These are phyloP conservation scores for Carollia perspicillata DNA, from an alignment of 2,113 vertebrate species.

Conservation along the genomic window DNA sequence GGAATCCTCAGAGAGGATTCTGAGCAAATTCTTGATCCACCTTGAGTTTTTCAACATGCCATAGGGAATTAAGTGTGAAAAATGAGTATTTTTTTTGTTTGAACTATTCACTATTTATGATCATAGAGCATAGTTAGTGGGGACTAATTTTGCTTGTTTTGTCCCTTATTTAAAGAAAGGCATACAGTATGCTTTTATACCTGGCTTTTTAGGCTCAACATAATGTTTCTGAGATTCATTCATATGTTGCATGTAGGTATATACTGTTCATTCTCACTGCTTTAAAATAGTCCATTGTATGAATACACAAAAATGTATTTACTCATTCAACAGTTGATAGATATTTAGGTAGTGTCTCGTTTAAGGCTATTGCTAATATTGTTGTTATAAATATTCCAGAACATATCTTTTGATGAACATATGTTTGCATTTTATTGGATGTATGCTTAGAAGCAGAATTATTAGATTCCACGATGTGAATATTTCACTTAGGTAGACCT, in stretches of 20 bases:
- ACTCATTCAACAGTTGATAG: not conserved
- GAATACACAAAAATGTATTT: not conserved
- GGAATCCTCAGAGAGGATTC: not conserved
- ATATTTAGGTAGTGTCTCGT: not conserved
- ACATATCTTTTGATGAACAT: not conserved
- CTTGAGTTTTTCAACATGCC: not conserved
- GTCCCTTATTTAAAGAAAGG: not conserved
- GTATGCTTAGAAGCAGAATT: not conserved
- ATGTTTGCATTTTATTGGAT: not conserved
- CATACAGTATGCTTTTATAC: not conserved
- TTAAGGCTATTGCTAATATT: not conserved
- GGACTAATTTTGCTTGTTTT: not conserved
- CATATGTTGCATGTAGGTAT: not conserved
- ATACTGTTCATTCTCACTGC: not conserved
- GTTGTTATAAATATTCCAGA: slow-evolving; percentile 34
- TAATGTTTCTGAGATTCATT: not conserved
- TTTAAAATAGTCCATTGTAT: not conserved
- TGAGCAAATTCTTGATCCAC: not conserved
- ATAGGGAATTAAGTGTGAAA: not conserved
- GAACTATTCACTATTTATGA: not conserved
- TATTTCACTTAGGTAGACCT: not conserved
- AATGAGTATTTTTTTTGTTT: not conserved
- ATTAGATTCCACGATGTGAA: not conserved
- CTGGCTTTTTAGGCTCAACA: not conserved
- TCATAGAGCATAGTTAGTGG: not conserved